Conservation (phyloP, 2,113 vertebrate genomes). For the Brienomyrus brachyistius region DNA sequence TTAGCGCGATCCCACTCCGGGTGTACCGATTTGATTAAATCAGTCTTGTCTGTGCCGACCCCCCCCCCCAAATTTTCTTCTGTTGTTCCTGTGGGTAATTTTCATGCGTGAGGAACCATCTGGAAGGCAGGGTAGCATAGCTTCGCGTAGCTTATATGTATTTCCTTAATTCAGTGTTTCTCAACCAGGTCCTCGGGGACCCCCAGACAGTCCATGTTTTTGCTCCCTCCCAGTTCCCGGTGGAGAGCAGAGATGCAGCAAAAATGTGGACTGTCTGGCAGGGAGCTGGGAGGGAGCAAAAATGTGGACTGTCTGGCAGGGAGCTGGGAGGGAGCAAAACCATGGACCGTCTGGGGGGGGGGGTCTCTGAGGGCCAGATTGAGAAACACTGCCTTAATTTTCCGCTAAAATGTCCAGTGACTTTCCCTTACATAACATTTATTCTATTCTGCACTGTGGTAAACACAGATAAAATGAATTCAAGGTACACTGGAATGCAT, state of each 20-base stretch:
- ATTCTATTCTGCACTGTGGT: background rate
- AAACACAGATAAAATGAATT: background rate
- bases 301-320: background rate
- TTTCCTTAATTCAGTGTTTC: background rate
- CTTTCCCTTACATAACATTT: background rate
- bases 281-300: background rate
- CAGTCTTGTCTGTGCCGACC: background rate
- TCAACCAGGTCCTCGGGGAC: slow-evolving; percentile 33
- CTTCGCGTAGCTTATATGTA: background rate
- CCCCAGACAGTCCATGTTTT: background rate
- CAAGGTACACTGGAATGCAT: too few relatives aligned
- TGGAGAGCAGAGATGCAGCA: background rate
- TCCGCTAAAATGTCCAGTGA: background rate
- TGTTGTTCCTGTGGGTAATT: background rate
- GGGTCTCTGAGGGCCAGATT: too few relatives aligned
- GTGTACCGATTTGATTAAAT: background rate
- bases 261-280: background rate
- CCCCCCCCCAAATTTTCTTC: background rate
- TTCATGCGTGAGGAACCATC: background rate
- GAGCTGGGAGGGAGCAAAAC: background rate
- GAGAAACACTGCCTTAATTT: background rate
- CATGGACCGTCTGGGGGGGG: background rate
- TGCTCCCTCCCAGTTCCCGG: background rate
- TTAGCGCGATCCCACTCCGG: background rate
- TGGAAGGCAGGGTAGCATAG: background rate